phyloP scores from a whole-genome alignment of 2,888 invertebrate species.

The Exephanes ischioxanthus region DNA sequence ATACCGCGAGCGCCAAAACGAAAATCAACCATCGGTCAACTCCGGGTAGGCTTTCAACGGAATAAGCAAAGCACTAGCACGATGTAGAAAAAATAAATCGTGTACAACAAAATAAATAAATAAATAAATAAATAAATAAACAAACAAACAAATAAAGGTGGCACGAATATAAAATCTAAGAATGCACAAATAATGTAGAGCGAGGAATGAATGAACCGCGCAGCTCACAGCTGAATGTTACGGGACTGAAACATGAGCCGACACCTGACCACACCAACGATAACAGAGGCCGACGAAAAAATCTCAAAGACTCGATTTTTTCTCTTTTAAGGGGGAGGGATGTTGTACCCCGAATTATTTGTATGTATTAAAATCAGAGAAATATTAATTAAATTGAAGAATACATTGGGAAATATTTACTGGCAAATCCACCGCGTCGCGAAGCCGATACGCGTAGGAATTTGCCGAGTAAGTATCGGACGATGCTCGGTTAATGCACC shows the following conservation, averaged over 20 bases:
- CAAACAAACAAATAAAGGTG: too few species aligned
- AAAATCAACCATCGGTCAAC: not conserved
- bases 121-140: not conserved
- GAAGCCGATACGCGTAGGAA: too few species aligned
- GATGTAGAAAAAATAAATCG: not conserved
- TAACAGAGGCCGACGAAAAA: not conserved
- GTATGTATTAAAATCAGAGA: not conserved
- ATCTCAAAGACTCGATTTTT: not conserved
- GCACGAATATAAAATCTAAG: too few species aligned
- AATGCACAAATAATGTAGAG: not conserved
- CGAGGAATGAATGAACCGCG: not conserved
- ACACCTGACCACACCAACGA: not conserved
- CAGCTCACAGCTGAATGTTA: not conserved
- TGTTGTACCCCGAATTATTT: not conserved
- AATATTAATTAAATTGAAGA: not conserved
- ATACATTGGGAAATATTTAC: not conserved
- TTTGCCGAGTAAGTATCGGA: too few species aligned
- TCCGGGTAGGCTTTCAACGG: not conserved
- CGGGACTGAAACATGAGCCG: too few species aligned
- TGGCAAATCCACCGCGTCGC: not conserved
- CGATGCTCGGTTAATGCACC: not conserved
- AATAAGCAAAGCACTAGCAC: not conserved
- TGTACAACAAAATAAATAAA: not conserved
- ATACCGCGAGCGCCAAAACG: not conserved
- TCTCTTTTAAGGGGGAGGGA: not conserved